phyloP scores from a whole-genome alignment of 1,140 invertebrate genomes.

The Cydia fagiglandana region DNA sequence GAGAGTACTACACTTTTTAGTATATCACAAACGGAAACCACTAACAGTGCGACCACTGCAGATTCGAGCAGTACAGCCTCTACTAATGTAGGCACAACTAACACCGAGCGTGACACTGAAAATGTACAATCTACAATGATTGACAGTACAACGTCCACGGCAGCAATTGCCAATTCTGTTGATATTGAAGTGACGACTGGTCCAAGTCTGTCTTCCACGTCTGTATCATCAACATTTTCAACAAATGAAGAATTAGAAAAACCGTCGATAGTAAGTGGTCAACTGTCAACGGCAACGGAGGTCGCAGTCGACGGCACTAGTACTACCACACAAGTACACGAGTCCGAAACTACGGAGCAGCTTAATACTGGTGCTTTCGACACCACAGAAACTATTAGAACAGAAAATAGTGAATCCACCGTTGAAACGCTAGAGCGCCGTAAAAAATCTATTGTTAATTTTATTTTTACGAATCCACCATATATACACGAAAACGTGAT shows the following conservation, averaged over 20 bases:
- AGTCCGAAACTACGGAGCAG: background rate
- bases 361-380: background rate
- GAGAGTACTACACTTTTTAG: constrained; percentile 32
- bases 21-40: background rate
- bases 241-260: constrained; percentile 43
- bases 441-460: constrained; percentile 72
- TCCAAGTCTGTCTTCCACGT: constrained; percentile 25
- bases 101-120: background rate
- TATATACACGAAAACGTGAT: constrained; percentile 62
- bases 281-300: background rate
- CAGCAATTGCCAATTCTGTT: background rate
- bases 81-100: background rate
- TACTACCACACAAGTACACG: background rate
- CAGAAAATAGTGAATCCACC: constrained; percentile 48
- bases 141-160: background rate
- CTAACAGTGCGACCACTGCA: constrained; percentile 22
- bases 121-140: constrained; percentile 3
- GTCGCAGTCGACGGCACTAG: background rate
- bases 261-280: background rate
- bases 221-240: constrained; percentile 36
- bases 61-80: background rate
- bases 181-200: constrained; percentile 34
- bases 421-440: constrained; percentile 62
- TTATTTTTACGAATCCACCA: constrained; percentile 63
- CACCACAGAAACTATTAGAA: constrained; percentile 29